Evolutionary conservation across 2,888 invertebrate species (phyloP), one percentile per base, ranked within the genome.

Genomic region (Nemurella pictetii): DNA sequence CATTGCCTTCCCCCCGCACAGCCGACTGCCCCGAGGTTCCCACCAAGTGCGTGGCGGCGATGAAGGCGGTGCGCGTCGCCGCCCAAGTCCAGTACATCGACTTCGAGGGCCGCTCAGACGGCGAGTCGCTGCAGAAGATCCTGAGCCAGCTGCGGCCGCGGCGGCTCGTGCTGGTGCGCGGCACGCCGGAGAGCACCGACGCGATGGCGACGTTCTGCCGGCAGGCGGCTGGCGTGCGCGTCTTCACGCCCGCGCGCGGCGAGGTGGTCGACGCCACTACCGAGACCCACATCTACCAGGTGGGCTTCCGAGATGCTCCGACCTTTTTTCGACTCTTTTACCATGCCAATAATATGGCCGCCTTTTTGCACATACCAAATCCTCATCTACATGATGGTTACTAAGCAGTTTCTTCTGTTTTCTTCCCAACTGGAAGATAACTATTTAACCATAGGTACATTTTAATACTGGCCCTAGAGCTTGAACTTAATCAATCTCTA

Each of bases 271-370:
- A 99, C 90, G 99, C 97, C 0, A 99, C 99, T 0, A 98, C 98
- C 0, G 99, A 99, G 90, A 97, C 98, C 0, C 97, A 99, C 89
- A 99, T 99, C 88, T 99, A 98, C 90, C 99, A 99, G 93, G 97
- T 97, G 89, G 86, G 85, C 78, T n/a, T 25, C 9, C 32, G 9
- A 9, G 32, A 32, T 9, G 9, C 9, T 32, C 32, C 32, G 32
- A 3, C 32, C n/a, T n/a, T n/a, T n/a, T n/a, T n/a, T n/a, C n/a
- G n/a, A n/a, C n/a, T n/a, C n/a, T n/a, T n/a, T n/a, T n/a, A n/a
- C n/a, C n/a, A n/a, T n/a, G n/a, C n/a, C n/a, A n/a, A n/a, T n/a
- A n/a, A n/a, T n/a, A n/a, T n/a, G n/a, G n/a, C n/a, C n/a, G n/a
- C n/a, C n/a, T n/a, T n/a, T n/a, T n/a, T n/a, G n/a, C n/a, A n/a